Evolutionary conservation across 2,888 invertebrate genomes (phyloP).

Genomic region (Drosophila heteroneura): DNA sequence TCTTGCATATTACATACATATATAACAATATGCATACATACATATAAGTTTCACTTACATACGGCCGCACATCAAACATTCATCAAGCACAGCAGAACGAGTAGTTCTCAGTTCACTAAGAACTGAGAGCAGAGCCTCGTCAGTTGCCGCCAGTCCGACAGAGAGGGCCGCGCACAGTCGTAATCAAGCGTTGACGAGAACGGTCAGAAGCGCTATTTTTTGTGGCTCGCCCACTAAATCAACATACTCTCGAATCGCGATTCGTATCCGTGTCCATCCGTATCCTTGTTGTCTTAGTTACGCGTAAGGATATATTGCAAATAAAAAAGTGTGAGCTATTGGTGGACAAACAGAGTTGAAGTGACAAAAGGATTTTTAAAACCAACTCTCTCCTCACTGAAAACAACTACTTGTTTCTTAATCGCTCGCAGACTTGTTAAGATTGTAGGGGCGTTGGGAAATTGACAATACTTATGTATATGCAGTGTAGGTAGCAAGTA

Average conservation of each 20-base stretch:
- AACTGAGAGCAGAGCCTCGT: slow-evolving; percentile 27
- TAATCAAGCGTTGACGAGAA: slow-evolving; percentile 68
- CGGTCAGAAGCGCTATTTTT: slow-evolving; percentile 57
- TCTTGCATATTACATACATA: slow-evolving; percentile 9
- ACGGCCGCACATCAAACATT: slow-evolving; percentile 52
- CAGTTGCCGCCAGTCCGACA: slow-evolving; percentile 41
- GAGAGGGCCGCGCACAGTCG: slow-evolving; percentile 65
- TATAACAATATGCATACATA: background rate
- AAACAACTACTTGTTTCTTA: slow-evolving; percentile 34
- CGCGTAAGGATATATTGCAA: slow-evolving; percentile 10
- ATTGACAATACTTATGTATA: slow-evolving; percentile 9
- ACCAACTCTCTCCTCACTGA: slow-evolving; percentile 14
- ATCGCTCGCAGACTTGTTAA: slow-evolving; percentile 62
- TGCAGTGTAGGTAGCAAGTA: slow-evolving; percentile 13
- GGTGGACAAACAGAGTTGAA: slow-evolving; percentile 15
- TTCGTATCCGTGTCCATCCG: background rate
- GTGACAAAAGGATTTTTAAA: slow-evolving; percentile 22
- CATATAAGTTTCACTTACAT: background rate
- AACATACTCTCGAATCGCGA: slow-evolving; percentile 20
- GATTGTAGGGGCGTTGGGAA: slow-evolving; percentile 50
- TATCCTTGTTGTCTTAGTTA: slow-evolving; percentile 13
- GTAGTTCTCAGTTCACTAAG: slow-evolving; percentile 34
- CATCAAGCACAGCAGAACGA: slow-evolving; percentile 47
- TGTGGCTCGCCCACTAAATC: slow-evolving; percentile 11
- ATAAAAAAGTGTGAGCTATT: slow-evolving; percentile 47